Evolutionary conservation across 1,140 invertebrate genomes (phyloP).

Genomic region (Eriosoma lanigerum): DNA sequence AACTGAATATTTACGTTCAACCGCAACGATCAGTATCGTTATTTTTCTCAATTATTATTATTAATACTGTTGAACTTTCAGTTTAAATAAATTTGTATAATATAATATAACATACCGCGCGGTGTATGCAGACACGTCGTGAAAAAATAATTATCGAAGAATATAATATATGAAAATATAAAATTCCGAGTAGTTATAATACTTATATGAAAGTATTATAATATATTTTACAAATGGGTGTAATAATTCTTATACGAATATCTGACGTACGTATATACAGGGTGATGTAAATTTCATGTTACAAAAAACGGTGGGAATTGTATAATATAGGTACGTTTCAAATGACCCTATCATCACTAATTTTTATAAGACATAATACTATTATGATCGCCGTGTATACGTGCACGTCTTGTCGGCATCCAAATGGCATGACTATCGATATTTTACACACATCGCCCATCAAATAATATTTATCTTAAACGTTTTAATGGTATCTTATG

Average conservation of each 20-base stretch:
- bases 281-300: too few species aligned
- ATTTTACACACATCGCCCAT: constrained; percentile 16
- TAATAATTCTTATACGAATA: neutral
- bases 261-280: too few species aligned
- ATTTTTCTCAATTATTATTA: neutral
- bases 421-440: constrained; percentile 26
- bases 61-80: neutral
- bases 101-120: too few species aligned
- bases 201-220: neutral
- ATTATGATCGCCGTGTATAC: neutral
- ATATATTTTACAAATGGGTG: constrained; percentile 4
- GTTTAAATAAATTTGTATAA: neutral
- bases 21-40: neutral
- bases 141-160: neutral
- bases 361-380: too few species aligned
- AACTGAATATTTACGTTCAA: neutral
- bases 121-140: neutral
- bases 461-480: constrained; percentile 41
- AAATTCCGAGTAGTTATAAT: too few species aligned
- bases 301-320: too few species aligned
- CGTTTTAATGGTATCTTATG: constrained; percentile 12
- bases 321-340: too few species aligned
- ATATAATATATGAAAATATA: neutral
- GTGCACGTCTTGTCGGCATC: neutral
- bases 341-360: too few species aligned